Evolutionary conservation across 2,113 vertebrate genomes (phyloP).

Genomic region (Amphiprion ocellaris): DNA sequence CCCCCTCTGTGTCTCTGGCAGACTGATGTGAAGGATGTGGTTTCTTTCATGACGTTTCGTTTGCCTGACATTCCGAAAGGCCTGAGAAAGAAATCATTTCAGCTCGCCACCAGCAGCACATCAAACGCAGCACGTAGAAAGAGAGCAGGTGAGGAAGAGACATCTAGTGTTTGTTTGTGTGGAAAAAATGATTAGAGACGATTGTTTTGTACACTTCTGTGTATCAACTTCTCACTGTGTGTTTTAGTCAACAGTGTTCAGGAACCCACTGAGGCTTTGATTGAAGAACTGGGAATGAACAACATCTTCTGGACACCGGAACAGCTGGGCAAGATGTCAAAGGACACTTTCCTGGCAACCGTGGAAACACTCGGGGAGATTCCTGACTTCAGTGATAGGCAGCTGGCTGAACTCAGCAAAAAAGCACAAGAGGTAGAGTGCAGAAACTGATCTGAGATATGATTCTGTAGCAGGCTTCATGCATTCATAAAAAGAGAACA

Average conservation of each 20-base stretch:
- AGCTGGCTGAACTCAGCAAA: conserved; percentile 63
- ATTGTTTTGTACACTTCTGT: neutral
- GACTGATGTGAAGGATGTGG: conserved; percentile 71
- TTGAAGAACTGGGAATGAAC: conserved; percentile 57
- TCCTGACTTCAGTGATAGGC: conserved; percentile 51
- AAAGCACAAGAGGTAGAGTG: conserved; percentile 73
- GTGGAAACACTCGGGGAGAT: conserved; percentile 71
- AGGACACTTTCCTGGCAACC: conserved; percentile 45
- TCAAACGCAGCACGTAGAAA: conserved; percentile 42
- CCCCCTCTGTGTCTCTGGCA: conserved; percentile 29
- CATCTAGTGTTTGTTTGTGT: neutral
- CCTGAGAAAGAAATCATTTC: conserved; percentile 72
- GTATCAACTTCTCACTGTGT: neutral
- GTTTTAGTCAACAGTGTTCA: neutral
- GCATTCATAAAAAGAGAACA: too few species aligned
- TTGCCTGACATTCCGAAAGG: neutral
- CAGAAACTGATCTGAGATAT: neutral
- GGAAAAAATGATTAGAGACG: neutral
- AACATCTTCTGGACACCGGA: conserved; percentile 72
- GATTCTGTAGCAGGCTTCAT: too few species aligned
- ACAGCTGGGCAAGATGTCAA: conserved; percentile 63
- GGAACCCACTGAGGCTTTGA: conserved; percentile 42
- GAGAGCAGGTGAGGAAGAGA: conserved; percentile 55
- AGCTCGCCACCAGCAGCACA: conserved; percentile 46
- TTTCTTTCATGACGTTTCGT: conserved; percentile 63